Conservation (phyloP, 92 coral and sea anemone genomes). For the Epizoanthus illoricatus region DNA sequence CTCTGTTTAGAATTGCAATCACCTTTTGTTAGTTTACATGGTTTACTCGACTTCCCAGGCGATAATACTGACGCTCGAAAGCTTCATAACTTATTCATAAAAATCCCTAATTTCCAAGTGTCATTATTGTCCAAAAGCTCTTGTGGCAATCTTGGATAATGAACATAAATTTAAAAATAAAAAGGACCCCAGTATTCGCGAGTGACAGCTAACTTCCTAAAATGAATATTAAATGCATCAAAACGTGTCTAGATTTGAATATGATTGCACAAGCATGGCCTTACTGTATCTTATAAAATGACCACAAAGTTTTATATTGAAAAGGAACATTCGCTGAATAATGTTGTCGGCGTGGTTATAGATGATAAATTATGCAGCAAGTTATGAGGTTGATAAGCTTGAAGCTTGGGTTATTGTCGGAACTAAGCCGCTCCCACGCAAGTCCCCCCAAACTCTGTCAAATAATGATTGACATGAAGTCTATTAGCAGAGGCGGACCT, state of each 20-base stretch:
- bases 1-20: background rate
- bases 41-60: slow-evolving; percentile 5
- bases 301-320: background rate
- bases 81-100: slow-evolving; percentile 25
- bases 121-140: background rate
- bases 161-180: background rate
- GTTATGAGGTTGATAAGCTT: too few relatives aligned
- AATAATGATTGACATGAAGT: too few relatives aligned
- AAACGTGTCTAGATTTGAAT: background rate
- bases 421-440: too few relatives aligned
- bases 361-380: slow-evolving; percentile 16
- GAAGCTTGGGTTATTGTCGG: too few relatives aligned
- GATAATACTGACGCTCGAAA: slow-evolving; percentile 31
- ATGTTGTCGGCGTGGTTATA: background rate
- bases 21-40: slow-evolving; percentile 14
- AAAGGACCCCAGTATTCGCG: background rate
- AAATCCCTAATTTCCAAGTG: background rate
- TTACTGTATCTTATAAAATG: background rate
- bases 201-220: background rate
- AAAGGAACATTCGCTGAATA: background rate
- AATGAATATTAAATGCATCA: background rate
- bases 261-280: background rate
- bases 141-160: slow-evolving; percentile 1
- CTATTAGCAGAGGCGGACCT: too few relatives aligned
- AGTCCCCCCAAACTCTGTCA: too few relatives aligned